Evolutionary conservation across 2,113 vertebrate species (phyloP), one percentile per base, ranked within the genome.

Genomic region (Turdus rufiventris): DNA sequence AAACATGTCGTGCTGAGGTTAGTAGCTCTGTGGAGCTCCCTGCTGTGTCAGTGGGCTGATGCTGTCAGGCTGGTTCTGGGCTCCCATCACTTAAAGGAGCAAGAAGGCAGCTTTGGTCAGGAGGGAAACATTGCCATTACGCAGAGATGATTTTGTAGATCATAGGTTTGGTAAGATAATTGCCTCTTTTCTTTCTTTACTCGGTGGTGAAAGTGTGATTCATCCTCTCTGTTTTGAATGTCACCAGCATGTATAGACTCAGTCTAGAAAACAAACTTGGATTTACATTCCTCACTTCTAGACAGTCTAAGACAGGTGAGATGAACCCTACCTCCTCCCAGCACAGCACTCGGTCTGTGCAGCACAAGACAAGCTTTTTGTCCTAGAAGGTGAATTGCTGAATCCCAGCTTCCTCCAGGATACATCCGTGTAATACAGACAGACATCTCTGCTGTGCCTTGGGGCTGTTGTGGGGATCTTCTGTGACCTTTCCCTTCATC

Each of bases 391-490:
- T 25, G 19, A 60, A 40, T 51, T 33, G 6, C 21, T 65, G 50
- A 42, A 40, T n/a, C 17, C 53, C 5, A 1, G 10, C 21, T 54
- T 86, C 33, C 34, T 50, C 12, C 10, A 2, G 9, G 12, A 2
- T 33, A 1, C 23, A 13, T 42, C 33, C n/a, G 0, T 25, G 40
- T 50, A n/a, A 58, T 14, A 19, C 3, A 62, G 28, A n/a, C n/a
- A 62, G 71, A 47, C 23, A 34, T 45, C 34, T 40, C 13, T 4
- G 34, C 53, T 79, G 43, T 34, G 62, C 33, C 48, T 45, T 36
- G 31, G 53, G 61, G 42, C 65, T 62, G 31, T 7, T 5, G 8
- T 0, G 0, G 7, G 48, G 19, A 19, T 63, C 17, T 31, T 25
- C 34, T 23, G 18, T n/a, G 50, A 58, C 38, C n/a, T 62, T 72